Conservation (phyloP, 2,797 vertebrate species). For the Crax fasciolata region DNA sequence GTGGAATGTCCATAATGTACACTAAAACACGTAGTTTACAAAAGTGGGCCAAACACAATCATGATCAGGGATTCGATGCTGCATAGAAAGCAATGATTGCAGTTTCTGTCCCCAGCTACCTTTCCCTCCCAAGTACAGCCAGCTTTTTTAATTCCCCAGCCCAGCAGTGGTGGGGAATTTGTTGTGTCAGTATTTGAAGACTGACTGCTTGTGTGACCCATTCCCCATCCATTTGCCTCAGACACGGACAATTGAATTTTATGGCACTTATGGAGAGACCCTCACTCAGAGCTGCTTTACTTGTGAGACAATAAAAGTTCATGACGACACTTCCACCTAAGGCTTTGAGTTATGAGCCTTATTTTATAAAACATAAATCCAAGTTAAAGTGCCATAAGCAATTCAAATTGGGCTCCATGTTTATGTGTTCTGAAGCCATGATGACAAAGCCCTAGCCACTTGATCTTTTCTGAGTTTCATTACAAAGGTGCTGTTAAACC, state of each 20-base stretch:
- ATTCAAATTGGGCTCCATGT: background rate
- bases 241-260: background rate
- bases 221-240: background rate
- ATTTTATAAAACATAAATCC: conserved; percentile 5
- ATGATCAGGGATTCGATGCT: background rate
- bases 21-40: conserved; percentile 15
- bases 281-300: background rate
- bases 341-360: conserved; percentile 27
- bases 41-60: background rate
- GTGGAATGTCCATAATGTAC: background rate
- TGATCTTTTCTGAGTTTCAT: background rate
- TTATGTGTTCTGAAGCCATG: background rate
- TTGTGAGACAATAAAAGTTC: conserved; percentile 25
- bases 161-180: background rate
- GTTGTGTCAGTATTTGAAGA: background rate
- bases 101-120: background rate
- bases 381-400: background rate
- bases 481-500: background rate
- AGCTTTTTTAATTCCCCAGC: background rate
- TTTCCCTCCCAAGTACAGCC: background rate
- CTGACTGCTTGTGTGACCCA: background rate
- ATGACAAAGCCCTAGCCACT: background rate
- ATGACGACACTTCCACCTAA: background rate
- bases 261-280: background rate
- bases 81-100: background rate